Base-by-base conservation (phyloP, 2,888 invertebrate genomes). In the Campopleginae sp. region DNA sequence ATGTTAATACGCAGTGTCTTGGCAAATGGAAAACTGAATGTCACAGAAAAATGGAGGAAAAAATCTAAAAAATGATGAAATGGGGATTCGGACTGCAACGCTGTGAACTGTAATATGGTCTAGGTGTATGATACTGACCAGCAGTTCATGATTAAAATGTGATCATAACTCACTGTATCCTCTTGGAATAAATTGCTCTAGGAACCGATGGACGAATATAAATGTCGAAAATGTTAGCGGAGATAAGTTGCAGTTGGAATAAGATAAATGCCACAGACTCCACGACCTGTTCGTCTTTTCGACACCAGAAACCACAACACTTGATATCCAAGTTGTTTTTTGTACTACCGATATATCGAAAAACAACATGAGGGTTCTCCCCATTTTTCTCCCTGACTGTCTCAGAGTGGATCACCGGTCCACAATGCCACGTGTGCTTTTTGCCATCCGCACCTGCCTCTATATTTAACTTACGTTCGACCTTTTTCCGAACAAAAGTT, bases 361-460 rank as follows among this genome's bases (percentile, higher is more conserved):
- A 46, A 54, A 14, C 75, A 63, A 63, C 48, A 58, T 61, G 75
- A 75, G 82, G 42, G 74, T 61, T 27, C 19, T n/a, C 7, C 54
- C 63, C 46, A 68, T 79, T 82, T 23, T 23, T 71, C 68, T 75
- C 58, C 75, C 44, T 54, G 75, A 33, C 54, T 65, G 54, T 75
- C 72, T 31, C 19, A 31, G 70, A 54, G 54, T 75, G 19, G 51
- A 68, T 68, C 58, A 42, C 48, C 17, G 5, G 38, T 38, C 48
- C n/a, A 31, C 76, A 66, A 46, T 27, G 27, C 44, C 54, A 78
- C 78, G 14, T 81, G 68, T 71, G 27, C 23, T 38, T 31, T 58
- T 66, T 66, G 70, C 66, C 74, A 66, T 75, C 44, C 44, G 58
- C 44, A 27, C 7, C 8, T 19, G 6, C 33, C 58, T 19, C 44